phyloP scores from a whole-genome alignment of 2,888 invertebrate genomes.

The Blomia tropicalis region DNA sequence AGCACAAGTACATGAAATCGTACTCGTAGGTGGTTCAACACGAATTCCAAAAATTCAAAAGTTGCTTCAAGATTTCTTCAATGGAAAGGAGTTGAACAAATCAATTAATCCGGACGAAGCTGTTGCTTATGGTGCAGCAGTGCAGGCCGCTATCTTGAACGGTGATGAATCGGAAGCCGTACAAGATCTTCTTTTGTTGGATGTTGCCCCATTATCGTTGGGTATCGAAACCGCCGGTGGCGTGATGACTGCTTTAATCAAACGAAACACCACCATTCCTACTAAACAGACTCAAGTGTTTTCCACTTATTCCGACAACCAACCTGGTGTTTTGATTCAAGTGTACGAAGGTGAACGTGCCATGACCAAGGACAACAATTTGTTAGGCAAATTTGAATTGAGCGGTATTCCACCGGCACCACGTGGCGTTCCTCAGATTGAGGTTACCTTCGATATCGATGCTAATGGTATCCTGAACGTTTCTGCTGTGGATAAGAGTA shows the following conservation, averaged over 20 bases:
- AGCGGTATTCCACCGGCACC: conserved; percentile 35
- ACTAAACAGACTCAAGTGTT: conserved; percentile 92
- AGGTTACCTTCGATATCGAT: too few relatives aligned
- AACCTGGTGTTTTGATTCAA: conserved; percentile 75
- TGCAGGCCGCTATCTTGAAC: conserved; percentile 86
- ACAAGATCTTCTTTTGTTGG: conserved; percentile 75
- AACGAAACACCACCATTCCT: conserved; percentile 90
- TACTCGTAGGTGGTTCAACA: conserved; percentile 69
- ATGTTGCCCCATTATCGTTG: conserved; percentile 75
- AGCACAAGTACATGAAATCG: conserved; percentile 58
- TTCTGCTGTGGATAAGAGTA: conserved; percentile 43
- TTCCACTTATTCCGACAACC: conserved; percentile 93
- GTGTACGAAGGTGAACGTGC: conserved; percentile 39
- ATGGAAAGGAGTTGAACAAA: conserved; percentile 88
- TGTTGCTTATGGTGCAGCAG: conserved; percentile 89
- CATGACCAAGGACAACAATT: conserved; percentile 39
- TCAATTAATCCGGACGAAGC: conserved; percentile 98
- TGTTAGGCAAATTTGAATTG: conserved; percentile 37
- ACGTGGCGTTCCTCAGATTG: too few relatives aligned
- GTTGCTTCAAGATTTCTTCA: conserved; percentile 66
- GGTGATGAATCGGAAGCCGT: conserved; percentile 50
- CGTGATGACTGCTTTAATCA: conserved; percentile 90
- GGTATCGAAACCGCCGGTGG: conserved; percentile 83
- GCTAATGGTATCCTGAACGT: conserved; percentile 37
- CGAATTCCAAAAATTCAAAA: conserved; percentile 96